These are phyloP conservation scores for Orbicella faveolata DNA, from an alignment of 64 coral and sea anemone species.

Conservation along the genomic window DNA sequence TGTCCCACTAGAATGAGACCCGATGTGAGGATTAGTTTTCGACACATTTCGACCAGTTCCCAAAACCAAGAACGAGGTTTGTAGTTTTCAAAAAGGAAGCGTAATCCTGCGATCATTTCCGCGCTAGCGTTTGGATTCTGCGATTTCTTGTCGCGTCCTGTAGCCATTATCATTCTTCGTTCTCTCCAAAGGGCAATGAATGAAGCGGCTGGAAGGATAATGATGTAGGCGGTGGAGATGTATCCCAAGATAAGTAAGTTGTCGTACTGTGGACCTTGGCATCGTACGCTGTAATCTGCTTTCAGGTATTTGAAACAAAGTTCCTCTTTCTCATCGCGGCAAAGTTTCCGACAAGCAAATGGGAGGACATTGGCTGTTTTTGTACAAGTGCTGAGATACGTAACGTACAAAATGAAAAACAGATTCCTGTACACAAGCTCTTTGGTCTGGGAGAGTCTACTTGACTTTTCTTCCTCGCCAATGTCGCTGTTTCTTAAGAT, in stretches of 20 bases:
- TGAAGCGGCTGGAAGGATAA: neutral
- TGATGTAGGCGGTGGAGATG: neutral
- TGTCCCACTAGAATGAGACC: neutral
- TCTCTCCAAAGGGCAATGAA: neutral
- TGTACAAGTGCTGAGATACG: neutral
- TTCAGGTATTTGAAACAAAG: neutral
- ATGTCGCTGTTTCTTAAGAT: neutral
- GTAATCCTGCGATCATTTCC: conserved; percentile 6
- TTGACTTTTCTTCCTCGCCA: neutral
- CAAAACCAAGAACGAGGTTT: conserved; percentile 8
- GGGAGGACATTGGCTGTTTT: neutral
- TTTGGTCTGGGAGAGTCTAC: neutral
- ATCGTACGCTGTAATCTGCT: neutral
- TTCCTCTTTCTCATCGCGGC: neutral
- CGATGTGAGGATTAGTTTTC: conserved; percentile 8
- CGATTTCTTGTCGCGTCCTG: neutral
- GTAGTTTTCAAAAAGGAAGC: conserved; percentile 40
- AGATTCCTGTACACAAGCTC: neutral
- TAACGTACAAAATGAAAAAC: neutral
- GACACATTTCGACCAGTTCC: conserved; percentile 25
- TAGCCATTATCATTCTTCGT: neutral
- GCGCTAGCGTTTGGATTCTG: neutral
- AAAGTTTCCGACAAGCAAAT: neutral
- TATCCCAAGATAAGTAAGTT: neutral
- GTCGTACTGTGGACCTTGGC: neutral